Base-by-base conservation (phyloP, 2,797 vertebrate species). In the Otolemur crassicaudatus region DNA sequence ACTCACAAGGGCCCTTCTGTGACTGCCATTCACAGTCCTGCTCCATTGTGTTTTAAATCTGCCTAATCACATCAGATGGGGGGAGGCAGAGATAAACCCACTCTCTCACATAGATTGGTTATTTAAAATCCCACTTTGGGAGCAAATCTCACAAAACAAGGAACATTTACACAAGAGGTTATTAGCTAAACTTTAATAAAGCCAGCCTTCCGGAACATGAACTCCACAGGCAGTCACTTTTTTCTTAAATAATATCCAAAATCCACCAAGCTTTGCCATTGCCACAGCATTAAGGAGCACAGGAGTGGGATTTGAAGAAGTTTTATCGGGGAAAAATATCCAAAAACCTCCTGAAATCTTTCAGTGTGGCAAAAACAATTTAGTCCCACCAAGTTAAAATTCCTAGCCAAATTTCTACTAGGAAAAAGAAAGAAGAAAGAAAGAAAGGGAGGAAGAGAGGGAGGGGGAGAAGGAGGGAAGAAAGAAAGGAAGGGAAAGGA, bases 201-300 rank as follows among this genome's bases (percentile, higher is more conserved):
- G 72, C 34, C 43, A 89, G 67, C 40, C 72, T 49, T 65, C 72
- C 72, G 93, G 93, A 86, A 77, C 29, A 0, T 12, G 27, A 87
- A 79, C 46, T 81, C 75, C 13, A 4, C n/a, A 69, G 82, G 53
- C 70, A 65, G 67, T 31, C 40, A 1, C 27, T 83, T 40, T 58
- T 60, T 90, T 65, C 19, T 25, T 27, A 65, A 96, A 81, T 89
- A 69, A 95, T 93, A 94, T 87, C 65, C 76, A 94, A 94, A 94
- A 94, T 84, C 65, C 80, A 94, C 60, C 0, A 3, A 81, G 53
- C 43, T 82, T 90, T 29, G 40, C 53, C 25, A 61, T 0, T 37
- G 23, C 17, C 76, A 75, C 23, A 3, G 79, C 60, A 93, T n/a
- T 70, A 93, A 75, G 5, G 7, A 90, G 90, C 23, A 72, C 72